phyloP scores from a whole-genome alignment of 2,888 invertebrate genomes.

The Atethmia centrago region DNA sequence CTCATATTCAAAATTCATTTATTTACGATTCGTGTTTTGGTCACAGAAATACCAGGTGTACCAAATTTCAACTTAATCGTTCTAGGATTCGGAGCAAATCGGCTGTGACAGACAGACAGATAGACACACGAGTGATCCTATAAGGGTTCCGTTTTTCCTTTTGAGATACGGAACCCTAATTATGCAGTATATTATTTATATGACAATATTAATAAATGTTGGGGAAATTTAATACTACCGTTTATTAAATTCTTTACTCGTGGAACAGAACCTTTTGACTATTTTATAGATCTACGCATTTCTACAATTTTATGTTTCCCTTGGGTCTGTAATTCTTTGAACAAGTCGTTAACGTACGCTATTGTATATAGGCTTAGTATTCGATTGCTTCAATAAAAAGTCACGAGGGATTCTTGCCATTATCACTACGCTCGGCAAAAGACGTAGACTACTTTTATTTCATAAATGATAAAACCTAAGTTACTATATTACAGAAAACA shows the following conservation, averaged over 20 bases:
- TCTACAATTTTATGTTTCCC: slow-evolving; percentile 21
- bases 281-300: slow-evolving; percentile 25
- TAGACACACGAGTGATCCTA: too few relatives aligned
- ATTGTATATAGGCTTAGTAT: slow-evolving; percentile 18
- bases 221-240: slow-evolving; percentile 7
- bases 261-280: slow-evolving; percentile 15
- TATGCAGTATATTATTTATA: slow-evolving; percentile 18
- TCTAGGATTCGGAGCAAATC: too few relatives aligned
- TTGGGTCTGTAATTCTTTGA: slow-evolving; percentile 46
- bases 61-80: too few relatives aligned
- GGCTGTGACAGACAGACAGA: too few relatives aligned
- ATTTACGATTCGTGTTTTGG: too few relatives aligned
- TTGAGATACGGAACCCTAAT: too few relatives aligned
- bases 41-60: too few relatives aligned
- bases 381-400: slow-evolving; percentile 37
- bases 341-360: slow-evolving; percentile 10
- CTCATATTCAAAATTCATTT: too few relatives aligned
- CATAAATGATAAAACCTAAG: background rate
- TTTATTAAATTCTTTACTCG: slow-evolving; percentile 34
- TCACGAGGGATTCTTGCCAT: background rate
- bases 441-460: background rate
- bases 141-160: too few relatives aligned
- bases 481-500: background rate
- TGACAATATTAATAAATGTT: slow-evolving; percentile 6
- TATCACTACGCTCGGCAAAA: background rate